A percentile compares a stretch with the other conserved stretches of the same genome.
Conservation (phyloP, 2,797 vertebrate species). For the Spinibarbus caldwelli region DNA sequence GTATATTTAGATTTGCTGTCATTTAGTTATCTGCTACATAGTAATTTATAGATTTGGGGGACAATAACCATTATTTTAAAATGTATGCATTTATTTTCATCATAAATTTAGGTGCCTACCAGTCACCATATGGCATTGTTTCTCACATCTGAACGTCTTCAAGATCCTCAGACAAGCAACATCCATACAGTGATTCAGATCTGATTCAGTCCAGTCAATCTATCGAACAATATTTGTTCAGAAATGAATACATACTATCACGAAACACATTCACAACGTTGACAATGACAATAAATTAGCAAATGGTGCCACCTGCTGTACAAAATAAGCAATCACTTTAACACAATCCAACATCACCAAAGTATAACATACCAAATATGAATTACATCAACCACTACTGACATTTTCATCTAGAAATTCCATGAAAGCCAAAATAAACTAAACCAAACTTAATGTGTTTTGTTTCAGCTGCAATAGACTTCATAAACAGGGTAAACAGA, state of each 20-base stretch:
- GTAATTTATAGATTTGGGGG: not conserved
- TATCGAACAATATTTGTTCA: no score
- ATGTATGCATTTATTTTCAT: not conserved
- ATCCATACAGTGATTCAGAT: not conserved
- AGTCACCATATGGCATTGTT: not conserved
- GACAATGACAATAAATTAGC: conserved; percentile 2
- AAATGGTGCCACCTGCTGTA: conserved; percentile 48
- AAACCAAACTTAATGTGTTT: not conserved
- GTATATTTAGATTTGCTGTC: not conserved
- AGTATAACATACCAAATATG: not conserved
- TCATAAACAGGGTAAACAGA: not conserved
- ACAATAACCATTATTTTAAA: not conserved
- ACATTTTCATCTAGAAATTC: not conserved
- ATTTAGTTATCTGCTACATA: not conserved
- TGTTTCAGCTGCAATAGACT: not conserved
- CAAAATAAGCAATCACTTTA: not conserved
- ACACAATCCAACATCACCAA: not conserved
- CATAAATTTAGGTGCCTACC: not conserved
- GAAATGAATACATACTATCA: not conserved
- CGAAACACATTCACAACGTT: not conserved
- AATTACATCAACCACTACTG: not conserved
- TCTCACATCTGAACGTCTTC: not conserved
- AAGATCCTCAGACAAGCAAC: not conserved
- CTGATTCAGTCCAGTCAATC: not conserved
- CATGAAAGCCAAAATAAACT: not conserved